phyloP scores from a whole-genome alignment of 2,888 invertebrate genomes.

The Lasioglossum vierecki region DNA sequence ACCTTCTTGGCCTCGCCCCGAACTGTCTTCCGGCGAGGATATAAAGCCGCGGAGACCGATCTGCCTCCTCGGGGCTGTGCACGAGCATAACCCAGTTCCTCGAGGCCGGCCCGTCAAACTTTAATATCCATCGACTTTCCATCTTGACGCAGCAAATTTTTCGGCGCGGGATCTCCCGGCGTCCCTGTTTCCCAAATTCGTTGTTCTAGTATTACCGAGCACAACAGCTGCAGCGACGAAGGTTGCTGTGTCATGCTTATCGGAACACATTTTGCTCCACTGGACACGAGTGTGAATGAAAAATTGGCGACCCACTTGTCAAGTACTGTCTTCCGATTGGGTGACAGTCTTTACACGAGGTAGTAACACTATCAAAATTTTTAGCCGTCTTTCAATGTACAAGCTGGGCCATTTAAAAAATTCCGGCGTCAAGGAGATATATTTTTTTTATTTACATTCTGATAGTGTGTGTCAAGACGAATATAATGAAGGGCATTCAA shows the following conservation, averaged over 20 bases:
- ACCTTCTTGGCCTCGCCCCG: slow-evolving; percentile 58
- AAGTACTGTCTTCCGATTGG: too few relatives aligned
- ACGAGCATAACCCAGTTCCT: slow-evolving; percentile 70
- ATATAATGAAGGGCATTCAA: too few relatives aligned
- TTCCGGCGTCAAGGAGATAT: too few relatives aligned
- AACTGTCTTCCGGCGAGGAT: slow-evolving; percentile 53
- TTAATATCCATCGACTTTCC: slow-evolving; percentile 73
- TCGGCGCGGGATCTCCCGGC: neutral
- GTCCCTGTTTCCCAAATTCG: neutral
- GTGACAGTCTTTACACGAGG: too few relatives aligned
- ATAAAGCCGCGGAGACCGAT: slow-evolving; percentile 49
- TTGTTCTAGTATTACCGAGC: neutral
- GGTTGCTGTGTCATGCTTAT: neutral
- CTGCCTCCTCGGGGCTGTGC: slow-evolving; percentile 38
- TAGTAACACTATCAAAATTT: too few relatives aligned
- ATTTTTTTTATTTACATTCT: too few relatives aligned
- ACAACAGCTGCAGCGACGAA: neutral
- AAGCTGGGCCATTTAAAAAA: too few relatives aligned
- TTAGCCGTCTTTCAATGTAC: too few relatives aligned
- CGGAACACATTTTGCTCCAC: neutral
- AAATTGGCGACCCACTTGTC: neutral
- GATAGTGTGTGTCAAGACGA: too few relatives aligned
- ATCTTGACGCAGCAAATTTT: slow-evolving; percentile 33
- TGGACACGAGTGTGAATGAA: neutral
- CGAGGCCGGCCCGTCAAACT: slow-evolving; percentile 65